Percentiles rank a stretch among this genome's conserved stretches.
Conservation (phyloP, 2,888 invertebrate species). For the Yponomeuta cagnagella region DNA sequence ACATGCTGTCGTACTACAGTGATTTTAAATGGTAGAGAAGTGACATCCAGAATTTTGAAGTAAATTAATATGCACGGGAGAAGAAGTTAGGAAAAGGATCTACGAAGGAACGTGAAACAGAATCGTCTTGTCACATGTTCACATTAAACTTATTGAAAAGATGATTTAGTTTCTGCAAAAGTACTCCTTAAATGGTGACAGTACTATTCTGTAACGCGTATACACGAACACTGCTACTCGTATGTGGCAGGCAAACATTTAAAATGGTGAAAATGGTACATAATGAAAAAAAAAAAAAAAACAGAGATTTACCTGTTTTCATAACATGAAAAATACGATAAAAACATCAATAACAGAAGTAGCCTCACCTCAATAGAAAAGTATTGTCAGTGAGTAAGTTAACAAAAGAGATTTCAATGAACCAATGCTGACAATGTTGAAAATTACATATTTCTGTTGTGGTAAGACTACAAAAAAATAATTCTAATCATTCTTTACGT, state of each 20-base stretch:
- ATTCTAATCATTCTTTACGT: not conserved
- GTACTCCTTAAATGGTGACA: not conserved
- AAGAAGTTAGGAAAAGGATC: too few species aligned
- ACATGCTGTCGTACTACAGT: slow-evolving; percentile 1
- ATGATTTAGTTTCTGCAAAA: too few species aligned
- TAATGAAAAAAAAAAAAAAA: slow-evolving; percentile 27
- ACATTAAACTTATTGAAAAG: too few species aligned
- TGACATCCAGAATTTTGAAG: not conserved
- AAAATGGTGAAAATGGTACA: slow-evolving; percentile 47
- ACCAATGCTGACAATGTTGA: not conserved
- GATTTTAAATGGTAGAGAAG: slow-evolving; percentile 31
- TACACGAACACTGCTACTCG: slow-evolving; percentile 38
- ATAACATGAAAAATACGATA: not conserved
- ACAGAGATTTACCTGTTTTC: not conserved
- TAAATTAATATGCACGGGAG: not conserved
- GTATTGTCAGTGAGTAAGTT: too few species aligned
- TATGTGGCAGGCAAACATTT: slow-evolving; percentile 48
- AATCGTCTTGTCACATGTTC: too few species aligned
- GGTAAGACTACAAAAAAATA: not conserved
- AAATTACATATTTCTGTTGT: not conserved
- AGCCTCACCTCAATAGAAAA: not conserved
- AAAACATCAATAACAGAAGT: not conserved
- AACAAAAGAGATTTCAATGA: not conserved
- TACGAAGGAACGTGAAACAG: too few species aligned
- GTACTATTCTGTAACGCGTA: slow-evolving; percentile 16